Evolutionary conservation across 2,888 invertebrate genomes (phyloP).

Genomic region (Pollenia angustigena): DNA sequence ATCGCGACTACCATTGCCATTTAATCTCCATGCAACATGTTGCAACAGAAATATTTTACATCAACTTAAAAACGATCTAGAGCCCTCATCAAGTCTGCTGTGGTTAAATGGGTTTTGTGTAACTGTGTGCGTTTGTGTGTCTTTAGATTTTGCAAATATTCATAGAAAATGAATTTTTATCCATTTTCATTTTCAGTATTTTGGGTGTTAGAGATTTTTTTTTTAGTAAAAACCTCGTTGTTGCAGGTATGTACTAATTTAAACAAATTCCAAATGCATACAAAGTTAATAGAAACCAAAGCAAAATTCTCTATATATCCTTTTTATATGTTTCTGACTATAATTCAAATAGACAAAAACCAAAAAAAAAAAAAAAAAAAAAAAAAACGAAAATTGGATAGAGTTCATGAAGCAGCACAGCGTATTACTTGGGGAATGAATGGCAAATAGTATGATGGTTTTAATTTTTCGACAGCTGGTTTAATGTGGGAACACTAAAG

Average conservation of each 20-base stretch:
- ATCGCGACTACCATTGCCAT: background rate
- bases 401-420: slow-evolving; percentile 16
- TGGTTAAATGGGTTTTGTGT: background rate
- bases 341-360: slow-evolving; percentile 29
- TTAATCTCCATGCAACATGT: slow-evolving; percentile 19
- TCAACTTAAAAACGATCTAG: slow-evolving; percentile 10
- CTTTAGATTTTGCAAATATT: slow-evolving; percentile 27
- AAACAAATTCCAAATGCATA: slow-evolving; percentile 54
- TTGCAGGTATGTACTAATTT: slow-evolving; percentile 35
- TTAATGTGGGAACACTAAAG: slow-evolving; percentile 28
- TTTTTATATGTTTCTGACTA: background rate
- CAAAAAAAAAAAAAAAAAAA: background rate
- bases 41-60: slow-evolving; percentile 24
- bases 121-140: background rate
- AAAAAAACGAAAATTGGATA: background rate
- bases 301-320: background rate
- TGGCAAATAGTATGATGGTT: slow-evolving; percentile 58
- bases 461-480: slow-evolving; percentile 52
- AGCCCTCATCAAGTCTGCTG: slow-evolving; percentile 25
- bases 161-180: slow-evolving; percentile 38
- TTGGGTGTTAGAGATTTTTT: slow-evolving; percentile 29
- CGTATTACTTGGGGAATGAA: slow-evolving; percentile 56
- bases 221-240: slow-evolving; percentile 4
- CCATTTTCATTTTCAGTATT: slow-evolving; percentile 29
- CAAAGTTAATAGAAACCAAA: slow-evolving; percentile 29